These are phyloP conservation scores for Microctonus hyperodae DNA, from an alignment of 2,888 invertebrate species.

Conservation along the genomic window DNA sequence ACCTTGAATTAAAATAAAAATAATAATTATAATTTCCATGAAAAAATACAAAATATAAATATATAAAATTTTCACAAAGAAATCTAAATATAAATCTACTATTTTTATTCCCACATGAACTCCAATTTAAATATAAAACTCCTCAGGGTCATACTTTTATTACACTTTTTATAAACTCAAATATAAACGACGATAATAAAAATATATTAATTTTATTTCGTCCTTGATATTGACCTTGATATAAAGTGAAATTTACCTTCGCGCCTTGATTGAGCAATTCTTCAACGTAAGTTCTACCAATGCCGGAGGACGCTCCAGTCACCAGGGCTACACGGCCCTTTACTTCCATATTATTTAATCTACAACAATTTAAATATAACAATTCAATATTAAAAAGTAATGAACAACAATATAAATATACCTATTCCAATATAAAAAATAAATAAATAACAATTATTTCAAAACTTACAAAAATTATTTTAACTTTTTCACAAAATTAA, in stretches of 20 bases:
- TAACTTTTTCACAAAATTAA: neutral
- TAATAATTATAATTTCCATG: constrained; percentile 1
- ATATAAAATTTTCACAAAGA: constrained; percentile 1
- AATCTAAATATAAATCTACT: constrained; percentile 41
- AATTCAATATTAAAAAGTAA: neutral
- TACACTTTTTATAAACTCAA: no score
- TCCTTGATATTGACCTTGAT: neutral
- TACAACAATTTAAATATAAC: constrained; percentile 19
- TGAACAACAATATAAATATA: no score
- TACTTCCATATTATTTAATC: constrained; percentile 68
- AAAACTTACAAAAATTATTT: neutral
- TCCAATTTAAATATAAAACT: neutral
- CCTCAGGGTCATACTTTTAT: neutral
- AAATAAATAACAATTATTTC: no score
- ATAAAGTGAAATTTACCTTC: constrained; percentile 66
- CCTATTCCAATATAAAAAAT: no score
- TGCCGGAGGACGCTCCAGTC: constrained; percentile 77
- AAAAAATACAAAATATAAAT: neutral
- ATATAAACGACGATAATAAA: neutral
- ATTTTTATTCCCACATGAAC: constrained; percentile 24
- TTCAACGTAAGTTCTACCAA: constrained; percentile 76
- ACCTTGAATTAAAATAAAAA: constrained; percentile 64
- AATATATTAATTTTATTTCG: neutral
- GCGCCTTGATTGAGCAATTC: constrained; percentile 77
- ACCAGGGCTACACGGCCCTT: constrained; percentile 78